Conservation (phyloP, 2,888 invertebrate genomes). For the Nephrotoma flavescens region DNA sequence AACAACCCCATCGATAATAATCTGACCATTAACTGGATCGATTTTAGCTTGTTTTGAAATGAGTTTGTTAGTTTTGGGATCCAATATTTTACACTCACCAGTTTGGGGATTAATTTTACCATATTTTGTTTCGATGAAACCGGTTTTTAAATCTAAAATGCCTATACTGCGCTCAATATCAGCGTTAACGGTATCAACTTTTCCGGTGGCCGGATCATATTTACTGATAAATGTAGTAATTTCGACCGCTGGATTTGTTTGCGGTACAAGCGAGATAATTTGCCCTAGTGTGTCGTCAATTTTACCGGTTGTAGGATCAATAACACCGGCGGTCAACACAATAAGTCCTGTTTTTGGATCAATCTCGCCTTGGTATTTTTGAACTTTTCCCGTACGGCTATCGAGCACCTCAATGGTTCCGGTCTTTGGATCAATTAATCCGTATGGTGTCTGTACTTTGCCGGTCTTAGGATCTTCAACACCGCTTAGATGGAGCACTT, state of each 20-base stretch:
- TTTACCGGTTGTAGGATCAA: constrained; percentile 52
- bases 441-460: constrained; percentile 55
- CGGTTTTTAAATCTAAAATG: constrained; percentile 46
- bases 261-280: constrained; percentile 50
- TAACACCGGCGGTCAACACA: constrained; percentile 44
- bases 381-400: constrained; percentile 44
- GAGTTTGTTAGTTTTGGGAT: constrained; percentile 47
- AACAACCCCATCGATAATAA: constrained; percentile 36
- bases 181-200: constrained; percentile 52
- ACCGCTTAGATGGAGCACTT: constrained; percentile 52
- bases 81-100: constrained; percentile 42
- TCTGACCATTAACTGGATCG: constrained; percentile 53
- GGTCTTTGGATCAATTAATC: constrained; percentile 50
- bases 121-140: constrained; percentile 55
- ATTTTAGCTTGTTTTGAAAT: constrained; percentile 48
- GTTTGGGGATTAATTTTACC: constrained; percentile 52
- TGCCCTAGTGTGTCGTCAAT: constrained; percentile 49
- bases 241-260: constrained; percentile 52
- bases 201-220: constrained; percentile 47
- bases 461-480: constrained; percentile 52
- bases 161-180: constrained; percentile 54
- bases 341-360: constrained; percentile 53
- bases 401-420: constrained; percentile 47
- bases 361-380: constrained; percentile 44
- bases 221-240: constrained; percentile 57